Conservation (phyloP, 2,113 vertebrate genomes). For the Limnothrissa miodon region DNA sequence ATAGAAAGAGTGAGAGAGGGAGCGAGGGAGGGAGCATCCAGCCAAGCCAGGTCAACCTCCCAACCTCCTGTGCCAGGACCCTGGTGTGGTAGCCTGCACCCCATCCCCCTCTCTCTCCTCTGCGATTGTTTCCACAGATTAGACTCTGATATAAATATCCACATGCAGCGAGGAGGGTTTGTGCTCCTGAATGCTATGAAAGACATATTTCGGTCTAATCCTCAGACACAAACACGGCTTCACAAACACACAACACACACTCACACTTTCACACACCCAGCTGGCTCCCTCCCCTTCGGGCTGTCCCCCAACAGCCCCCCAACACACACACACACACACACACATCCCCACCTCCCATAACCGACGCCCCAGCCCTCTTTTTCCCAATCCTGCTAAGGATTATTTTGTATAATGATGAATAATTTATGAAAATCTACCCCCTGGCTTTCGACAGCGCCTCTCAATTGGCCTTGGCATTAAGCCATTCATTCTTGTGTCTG, state of each 20-base stretch:
- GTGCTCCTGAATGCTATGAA: conserved; percentile 35
- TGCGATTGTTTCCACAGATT: conserved; percentile 22
- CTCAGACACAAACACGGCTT: conserved; percentile 33
- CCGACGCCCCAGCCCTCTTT: conserved; percentile 58
- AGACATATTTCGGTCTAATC: conserved; percentile 54
- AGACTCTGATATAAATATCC: conserved; percentile 1
- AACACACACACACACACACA: conserved; percentile 35
- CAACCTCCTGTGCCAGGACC: conserved; percentile 7
- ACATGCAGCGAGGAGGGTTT: conserved; percentile 13
- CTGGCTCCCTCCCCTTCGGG: conserved; percentile 7
- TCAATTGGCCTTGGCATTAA: conserved; percentile 77
- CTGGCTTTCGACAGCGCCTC: conserved; percentile 65
- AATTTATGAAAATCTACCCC: conserved; percentile 76
- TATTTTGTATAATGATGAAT: conserved; percentile 77
- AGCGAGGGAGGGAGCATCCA: conserved; percentile 8
- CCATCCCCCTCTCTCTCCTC: background rate
- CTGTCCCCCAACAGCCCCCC: conserved; percentile 19
- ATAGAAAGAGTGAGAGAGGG: background rate
- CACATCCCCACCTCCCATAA: conserved; percentile 48
- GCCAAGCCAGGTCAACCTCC: conserved; percentile 36
- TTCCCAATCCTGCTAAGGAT: conserved; percentile 68
- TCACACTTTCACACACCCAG: background rate
- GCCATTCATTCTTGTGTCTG: conserved; percentile 70
- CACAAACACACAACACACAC: conserved; percentile 13
- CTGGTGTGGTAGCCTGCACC: background rate